These are phyloP conservation scores for Lapara coniferarum DNA, from an alignment of 2,888 invertebrate genomes.

Conservation along the genomic window DNA sequence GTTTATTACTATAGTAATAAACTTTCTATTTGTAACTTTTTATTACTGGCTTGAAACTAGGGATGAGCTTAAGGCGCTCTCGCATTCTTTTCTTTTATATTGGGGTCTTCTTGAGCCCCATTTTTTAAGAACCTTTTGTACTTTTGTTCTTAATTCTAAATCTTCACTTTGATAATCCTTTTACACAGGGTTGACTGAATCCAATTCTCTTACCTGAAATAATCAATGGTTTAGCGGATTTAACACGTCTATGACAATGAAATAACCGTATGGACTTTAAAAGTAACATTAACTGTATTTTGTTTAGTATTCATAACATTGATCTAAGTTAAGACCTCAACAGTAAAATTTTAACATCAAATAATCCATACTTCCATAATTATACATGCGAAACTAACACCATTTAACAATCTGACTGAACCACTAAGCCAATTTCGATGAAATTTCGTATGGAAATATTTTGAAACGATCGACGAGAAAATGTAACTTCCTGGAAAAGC, in stretches of 20 bases:
- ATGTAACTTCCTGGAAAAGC: too few relatives aligned
- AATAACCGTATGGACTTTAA: not conserved
- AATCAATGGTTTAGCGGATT: not conserved
- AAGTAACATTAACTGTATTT: too few relatives aligned
- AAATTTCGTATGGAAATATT: too few relatives aligned
- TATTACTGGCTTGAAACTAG: conserved; percentile 8
- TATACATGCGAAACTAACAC: too few relatives aligned
- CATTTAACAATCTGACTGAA: too few relatives aligned
- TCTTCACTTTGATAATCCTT: conserved; percentile 10
- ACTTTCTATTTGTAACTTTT: conserved; percentile 14
- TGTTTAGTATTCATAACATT: too few relatives aligned
- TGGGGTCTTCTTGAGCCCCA: conserved; percentile 11
- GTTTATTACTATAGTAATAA: conserved; percentile 35
- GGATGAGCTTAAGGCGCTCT: not conserved
- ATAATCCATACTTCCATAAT: too few relatives aligned
- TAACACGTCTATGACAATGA: not conserved
- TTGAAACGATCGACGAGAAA: too few relatives aligned
- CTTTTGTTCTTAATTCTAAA: conserved; percentile 16
- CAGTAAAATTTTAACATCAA: too few relatives aligned
- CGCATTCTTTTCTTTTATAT: not conserved
- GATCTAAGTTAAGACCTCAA: too few relatives aligned
- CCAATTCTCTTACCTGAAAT: not conserved
- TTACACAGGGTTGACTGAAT: conserved; percentile 12
- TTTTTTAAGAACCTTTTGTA: conserved; percentile 17
- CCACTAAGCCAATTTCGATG: too few relatives aligned